phyloP scores from a whole-genome alignment of 2,888 invertebrate genomes.

The Apamea sordens region DNA sequence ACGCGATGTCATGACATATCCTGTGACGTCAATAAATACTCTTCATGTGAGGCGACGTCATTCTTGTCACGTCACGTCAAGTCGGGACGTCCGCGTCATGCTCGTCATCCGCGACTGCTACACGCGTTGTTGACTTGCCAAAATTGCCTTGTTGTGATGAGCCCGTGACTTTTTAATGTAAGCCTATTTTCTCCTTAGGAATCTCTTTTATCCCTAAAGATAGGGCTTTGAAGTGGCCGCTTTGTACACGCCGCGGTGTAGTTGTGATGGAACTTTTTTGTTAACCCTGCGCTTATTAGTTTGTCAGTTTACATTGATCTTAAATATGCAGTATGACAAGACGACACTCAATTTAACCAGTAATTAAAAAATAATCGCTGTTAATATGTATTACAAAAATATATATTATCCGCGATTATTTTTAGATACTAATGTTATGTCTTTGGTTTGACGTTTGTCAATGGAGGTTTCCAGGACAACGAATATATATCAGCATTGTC shows the following conservation, averaged over 20 bases:
- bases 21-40: conserved; percentile 78
- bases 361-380: not conserved
- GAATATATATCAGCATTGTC: too few species aligned
- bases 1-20: conserved; percentile 70
- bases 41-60: conserved; percentile 74
- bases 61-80: conserved; percentile 75
- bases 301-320: conserved; percentile 19
- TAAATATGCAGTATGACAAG: not conserved
- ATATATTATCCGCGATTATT: too few species aligned
- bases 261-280: conserved; percentile 44
- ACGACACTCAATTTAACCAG: not conserved
- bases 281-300: conserved; percentile 41
- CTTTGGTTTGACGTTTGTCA: too few species aligned
- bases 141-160: conserved; percentile 83
- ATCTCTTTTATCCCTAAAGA: conserved; percentile 68
- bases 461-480: too few species aligned
- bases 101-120: conserved; percentile 75
- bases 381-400: too few species aligned
- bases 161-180: conserved; percentile 73
- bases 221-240: conserved; percentile 59
- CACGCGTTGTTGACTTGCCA: conserved; percentile 81
- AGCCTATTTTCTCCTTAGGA: conserved; percentile 72
- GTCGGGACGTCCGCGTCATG: conserved; percentile 70
- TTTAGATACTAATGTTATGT: too few species aligned
- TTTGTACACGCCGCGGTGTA: conserved; percentile 39